Base-by-base conservation (phyloP, 2,888 invertebrate species). In the Encarsia formosa region DNA sequence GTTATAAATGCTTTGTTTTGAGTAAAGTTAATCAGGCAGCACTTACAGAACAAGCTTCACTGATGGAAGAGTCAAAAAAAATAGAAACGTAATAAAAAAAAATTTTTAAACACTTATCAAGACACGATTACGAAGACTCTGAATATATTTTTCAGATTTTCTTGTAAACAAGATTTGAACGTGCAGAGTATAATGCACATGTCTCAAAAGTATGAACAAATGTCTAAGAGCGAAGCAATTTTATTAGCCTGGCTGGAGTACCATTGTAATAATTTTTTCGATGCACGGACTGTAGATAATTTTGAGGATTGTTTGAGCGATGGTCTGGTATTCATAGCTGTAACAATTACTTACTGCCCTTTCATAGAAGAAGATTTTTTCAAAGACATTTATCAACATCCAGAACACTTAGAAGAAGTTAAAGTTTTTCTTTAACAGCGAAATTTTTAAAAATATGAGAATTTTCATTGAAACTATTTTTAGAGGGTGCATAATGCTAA, bases 301-400 rank as follows among this genome's bases (percentile, higher is more conserved):
- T 76, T 83, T 46, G 77, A 78, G 2, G 66, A 68, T 1, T 80
- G 81, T 65, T 66, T 84, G 32, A 68, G 70, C 19, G 81, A 84
- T 60, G 78, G 82, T 2, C 65, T 82, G 22, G 80, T 80, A 18
- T 65, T 84, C 22, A 77, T 78, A 39, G 78, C 80, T 5, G 71
- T 78, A 4, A 79, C 82, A 40, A 67, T 77, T n/a, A 75, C 75
- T 40, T 79, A 80, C 60, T 84, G 84, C 63, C 79, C 83, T 1
- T 85, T 81, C 65, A 63, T 84, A 34, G 64, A 65, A 24, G 65
- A 76, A 0, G 69, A 77, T 42, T 78, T 75, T 61, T 73, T 78
- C 32, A 59, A 63, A 20, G 77, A 79, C 50, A 74, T 79, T 60
- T 79, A 78, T 61, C 59, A 76, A 32, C 60, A 67, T 20, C 75